Evolutionary conservation across 1,140 invertebrate genomes (phyloP).

Genomic region (Globodera rostochiensis): DNA sequence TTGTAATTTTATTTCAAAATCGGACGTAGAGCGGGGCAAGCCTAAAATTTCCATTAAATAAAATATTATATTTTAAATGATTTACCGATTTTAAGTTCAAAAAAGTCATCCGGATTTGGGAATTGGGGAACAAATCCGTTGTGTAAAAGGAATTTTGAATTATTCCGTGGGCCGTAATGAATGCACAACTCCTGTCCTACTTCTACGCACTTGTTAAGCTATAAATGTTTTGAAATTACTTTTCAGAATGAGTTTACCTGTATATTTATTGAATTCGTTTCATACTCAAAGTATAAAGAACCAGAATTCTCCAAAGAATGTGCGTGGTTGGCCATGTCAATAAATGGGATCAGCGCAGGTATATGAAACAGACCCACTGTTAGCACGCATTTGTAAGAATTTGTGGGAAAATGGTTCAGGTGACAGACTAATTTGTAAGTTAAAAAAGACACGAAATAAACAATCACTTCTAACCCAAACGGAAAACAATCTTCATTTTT

Average conservation of each 20-base stretch:
- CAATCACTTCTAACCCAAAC: too few species aligned
- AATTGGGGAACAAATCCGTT: constrained; percentile 50
- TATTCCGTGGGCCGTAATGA: constrained; percentile 45
- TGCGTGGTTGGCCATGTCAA: constrained; percentile 51
- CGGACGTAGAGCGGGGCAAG: background rate
- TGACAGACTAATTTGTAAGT: too few species aligned
- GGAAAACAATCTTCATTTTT: too few species aligned
- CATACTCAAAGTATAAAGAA: constrained; percentile 32
- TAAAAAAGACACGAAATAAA: too few species aligned
- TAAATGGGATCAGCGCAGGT: constrained; percentile 45
- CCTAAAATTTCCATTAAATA: constrained; percentile 16
- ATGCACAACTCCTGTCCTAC: constrained; percentile 21
- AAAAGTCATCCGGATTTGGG: constrained; percentile 44
- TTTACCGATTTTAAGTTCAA: constrained; percentile 54
- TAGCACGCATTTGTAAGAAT: too few species aligned
- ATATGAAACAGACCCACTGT: constrained; percentile 15
- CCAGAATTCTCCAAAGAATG: constrained; percentile 9
- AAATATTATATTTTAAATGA: constrained; percentile 17
- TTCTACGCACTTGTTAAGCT: background rate
- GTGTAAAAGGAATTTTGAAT: constrained; percentile 50
- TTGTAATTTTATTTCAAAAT: constrained; percentile 17
- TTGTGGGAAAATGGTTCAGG: too few species aligned
- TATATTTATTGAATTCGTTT: constrained; percentile 30
- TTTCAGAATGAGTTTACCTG: constrained; percentile 25
- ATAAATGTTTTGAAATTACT: background rate